Percentiles rank a stretch among this genome's conserved stretches.
phyloP scores from a whole-genome alignment of 2,797 vertebrate species.

The Dallia pectoralis region DNA sequence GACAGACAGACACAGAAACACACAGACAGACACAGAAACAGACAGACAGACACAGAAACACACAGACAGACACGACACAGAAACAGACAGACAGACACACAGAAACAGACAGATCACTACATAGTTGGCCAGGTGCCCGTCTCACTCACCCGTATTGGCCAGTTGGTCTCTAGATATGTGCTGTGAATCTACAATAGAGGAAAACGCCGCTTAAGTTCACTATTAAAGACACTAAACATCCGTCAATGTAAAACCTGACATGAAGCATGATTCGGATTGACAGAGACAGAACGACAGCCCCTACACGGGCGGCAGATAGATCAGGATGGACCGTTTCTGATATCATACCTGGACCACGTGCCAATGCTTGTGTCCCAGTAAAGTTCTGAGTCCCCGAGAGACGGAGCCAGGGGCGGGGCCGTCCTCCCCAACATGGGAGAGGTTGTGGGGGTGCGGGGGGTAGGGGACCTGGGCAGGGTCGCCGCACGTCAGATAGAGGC shows the following conservation, averaged over 20 bases:
- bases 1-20: no score
- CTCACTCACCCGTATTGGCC: conserved; percentile 93
- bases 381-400: conserved; percentile 98
- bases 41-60: no score
- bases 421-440: conserved; percentile 69
- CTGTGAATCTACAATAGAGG: conserved; percentile 85
- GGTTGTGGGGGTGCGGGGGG: conserved; percentile 62
- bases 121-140: neutral
- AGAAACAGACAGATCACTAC: neutral
- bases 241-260: no score
- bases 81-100: no score
- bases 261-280: no score
- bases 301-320: neutral
- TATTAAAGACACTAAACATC: no score
- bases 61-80: no score
- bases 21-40: no score
- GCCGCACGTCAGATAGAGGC: conserved; percentile 94
- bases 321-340: neutral
- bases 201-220: no score
- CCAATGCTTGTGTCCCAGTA: conserved; percentile 99
- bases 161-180: conserved; percentile 98
- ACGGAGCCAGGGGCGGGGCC: conserved; percentile 70
- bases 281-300: no score
- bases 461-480: conserved; percentile 86
- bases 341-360: conserved; percentile 91